Conservation (phyloP, 2,113 vertebrate species). For the Alexandromys fortis region DNA sequence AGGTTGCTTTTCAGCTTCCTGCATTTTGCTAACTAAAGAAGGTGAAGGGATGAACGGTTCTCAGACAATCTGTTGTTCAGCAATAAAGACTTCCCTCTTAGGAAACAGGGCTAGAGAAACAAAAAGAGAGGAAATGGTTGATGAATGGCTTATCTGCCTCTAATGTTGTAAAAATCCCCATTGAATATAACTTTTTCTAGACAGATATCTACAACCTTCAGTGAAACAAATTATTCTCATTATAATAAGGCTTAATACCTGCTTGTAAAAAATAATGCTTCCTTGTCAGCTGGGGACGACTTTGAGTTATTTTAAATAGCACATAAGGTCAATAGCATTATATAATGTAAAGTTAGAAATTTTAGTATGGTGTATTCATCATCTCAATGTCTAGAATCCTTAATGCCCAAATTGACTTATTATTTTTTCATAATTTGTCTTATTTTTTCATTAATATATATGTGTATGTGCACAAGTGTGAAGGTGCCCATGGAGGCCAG, state of each 20-base stretch:
- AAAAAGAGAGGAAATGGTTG: constrained; percentile 22
- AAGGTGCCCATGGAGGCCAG: not conserved
- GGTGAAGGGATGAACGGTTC: not conserved
- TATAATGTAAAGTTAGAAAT: not conserved
- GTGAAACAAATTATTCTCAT: constrained; percentile 39
- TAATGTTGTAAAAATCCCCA: constrained; percentile 17
- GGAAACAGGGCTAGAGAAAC: constrained; percentile 54
- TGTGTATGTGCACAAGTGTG: not conserved
- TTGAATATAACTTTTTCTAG: constrained; percentile 19
- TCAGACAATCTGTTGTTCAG: constrained; percentile 63
- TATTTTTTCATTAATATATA: not conserved
- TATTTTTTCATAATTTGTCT: not conserved
- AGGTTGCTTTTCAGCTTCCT: not conserved
- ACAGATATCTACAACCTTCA: not conserved
- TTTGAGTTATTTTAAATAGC: not conserved
- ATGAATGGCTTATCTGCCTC: constrained; percentile 48
- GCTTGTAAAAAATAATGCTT: not conserved
- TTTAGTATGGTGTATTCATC: not conserved
- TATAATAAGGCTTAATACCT: constrained; percentile 41
- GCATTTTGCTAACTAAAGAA: not conserved
- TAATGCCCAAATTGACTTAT: not conserved
- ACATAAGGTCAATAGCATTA: not conserved
- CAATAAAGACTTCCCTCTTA: constrained; percentile 46
- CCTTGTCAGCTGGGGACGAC: not conserved
- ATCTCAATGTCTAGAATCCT: not conserved